Percentiles rank a stretch among this genome's conserved stretches.
Conservation (phyloP, 2,888 invertebrate species). For the Axea sp. region DNA sequence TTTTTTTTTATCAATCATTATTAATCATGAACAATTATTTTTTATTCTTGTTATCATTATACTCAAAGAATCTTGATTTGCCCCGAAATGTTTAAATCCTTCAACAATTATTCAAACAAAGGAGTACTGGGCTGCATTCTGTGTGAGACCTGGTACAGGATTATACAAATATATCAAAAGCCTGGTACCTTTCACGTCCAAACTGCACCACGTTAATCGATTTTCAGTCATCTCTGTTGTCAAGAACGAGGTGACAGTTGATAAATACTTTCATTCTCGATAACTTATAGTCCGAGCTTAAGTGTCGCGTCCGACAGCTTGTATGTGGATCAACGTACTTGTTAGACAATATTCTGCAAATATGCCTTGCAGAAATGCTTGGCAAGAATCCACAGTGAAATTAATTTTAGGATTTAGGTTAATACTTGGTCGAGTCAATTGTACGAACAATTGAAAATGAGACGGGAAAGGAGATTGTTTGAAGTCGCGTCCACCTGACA, state of each 20-base stretch:
- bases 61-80: too few species aligned
- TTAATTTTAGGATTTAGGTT: conserved; percentile 69
- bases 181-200: too few species aligned
- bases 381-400: conserved; percentile 68
- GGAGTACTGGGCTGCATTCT: too few species aligned
- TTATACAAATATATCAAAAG: too few species aligned
- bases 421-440: conserved; percentile 59
- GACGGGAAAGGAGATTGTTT: conserved; percentile 7
- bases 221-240: not conserved
- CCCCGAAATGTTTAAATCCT: too few species aligned
- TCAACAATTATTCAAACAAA: too few species aligned
- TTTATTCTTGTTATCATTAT: too few species aligned
- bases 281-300: conserved; percentile 10
- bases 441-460: conserved; percentile 55
- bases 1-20: too few species aligned
- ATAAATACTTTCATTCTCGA: conserved; percentile 21
- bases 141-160: too few species aligned
- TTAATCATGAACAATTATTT: too few species aligned
- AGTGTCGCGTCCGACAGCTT: conserved; percentile 33
- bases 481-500: not conserved
- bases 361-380: conserved; percentile 62
- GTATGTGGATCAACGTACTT: conserved; percentile 62
- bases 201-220: not conserved
- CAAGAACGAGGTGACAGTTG: conserved; percentile 12
- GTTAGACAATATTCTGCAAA: conserved; percentile 66